phyloP scores from a whole-genome alignment of 2,888 invertebrate species.

The Phyllotreta cruciferae region DNA sequence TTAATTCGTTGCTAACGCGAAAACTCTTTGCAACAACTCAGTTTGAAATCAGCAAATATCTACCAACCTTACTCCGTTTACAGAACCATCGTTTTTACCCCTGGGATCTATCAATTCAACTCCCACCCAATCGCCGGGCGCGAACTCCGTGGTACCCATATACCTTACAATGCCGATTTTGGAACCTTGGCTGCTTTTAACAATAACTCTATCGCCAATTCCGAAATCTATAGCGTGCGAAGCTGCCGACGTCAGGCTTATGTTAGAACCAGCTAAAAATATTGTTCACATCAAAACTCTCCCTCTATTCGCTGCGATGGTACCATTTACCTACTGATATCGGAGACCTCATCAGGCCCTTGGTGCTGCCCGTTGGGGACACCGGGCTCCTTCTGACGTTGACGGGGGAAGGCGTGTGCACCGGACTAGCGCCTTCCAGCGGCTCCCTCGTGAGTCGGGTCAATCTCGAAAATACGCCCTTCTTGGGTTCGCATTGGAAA shows the following conservation, averaged over 20 bases:
- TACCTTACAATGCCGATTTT: conserved; percentile 87
- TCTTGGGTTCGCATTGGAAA: conserved; percentile 91
- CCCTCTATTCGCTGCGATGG: background rate
- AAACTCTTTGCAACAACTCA: no score
- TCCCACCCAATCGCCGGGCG: conserved; percentile 93
- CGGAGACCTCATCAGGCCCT: conserved; percentile 51
- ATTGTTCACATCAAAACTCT: background rate
- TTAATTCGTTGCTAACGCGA: no score
- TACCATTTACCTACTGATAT: conserved; percentile 50
- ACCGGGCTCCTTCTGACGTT: conserved; percentile 52
- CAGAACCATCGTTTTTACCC: conserved; percentile 96
- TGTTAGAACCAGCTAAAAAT: conserved; percentile 62
- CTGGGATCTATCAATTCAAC: conserved; percentile 92
- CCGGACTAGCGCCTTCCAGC: conserved; percentile 59
- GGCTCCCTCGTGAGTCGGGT: conserved; percentile 83
- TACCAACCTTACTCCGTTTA: conserved; percentile 84
- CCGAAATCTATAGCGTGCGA: conserved; percentile 68
- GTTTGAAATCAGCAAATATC: background rate
- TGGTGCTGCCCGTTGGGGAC: conserved; percentile 55
- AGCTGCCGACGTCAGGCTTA: conserved; percentile 61
- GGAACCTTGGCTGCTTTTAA: conserved; percentile 84
- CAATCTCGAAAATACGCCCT: conserved; percentile 92
- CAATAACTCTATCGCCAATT: conserved; percentile 91
- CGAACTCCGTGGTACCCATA: conserved; percentile 89
- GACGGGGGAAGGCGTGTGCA: conserved; percentile 52